phyloP scores from a whole-genome alignment of 2,888 invertebrate genomes.

The Zhuqinia jingwanae region DNA sequence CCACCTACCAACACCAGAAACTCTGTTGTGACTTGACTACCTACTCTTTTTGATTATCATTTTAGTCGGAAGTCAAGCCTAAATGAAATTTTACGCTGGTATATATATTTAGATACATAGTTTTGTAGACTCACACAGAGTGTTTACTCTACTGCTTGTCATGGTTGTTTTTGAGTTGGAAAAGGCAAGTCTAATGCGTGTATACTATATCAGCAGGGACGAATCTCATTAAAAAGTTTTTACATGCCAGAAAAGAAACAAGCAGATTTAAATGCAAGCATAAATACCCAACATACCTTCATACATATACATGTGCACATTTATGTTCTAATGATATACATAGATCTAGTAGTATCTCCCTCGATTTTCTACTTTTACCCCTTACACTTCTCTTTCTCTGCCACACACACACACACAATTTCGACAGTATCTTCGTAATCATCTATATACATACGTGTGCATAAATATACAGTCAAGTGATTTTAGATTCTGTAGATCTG shows the following conservation, averaged over 20 bases:
- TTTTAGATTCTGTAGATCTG: constrained; percentile 13
- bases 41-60: too few species aligned
- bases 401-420: neutral
- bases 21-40: too few species aligned
- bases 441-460: neutral
- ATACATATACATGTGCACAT: neutral
- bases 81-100: neutral
- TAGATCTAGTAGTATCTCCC: neutral
- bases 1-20: too few species aligned
- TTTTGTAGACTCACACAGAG: neutral
- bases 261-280: constrained; percentile 4
- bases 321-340: neutral
- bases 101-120: neutral
- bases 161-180: neutral
- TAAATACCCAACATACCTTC: too few species aligned
- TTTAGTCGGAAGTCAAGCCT: too few species aligned
- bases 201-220: neutral
- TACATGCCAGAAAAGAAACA: constrained; percentile 24
- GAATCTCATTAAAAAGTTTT: constrained; percentile 55
- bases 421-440: too few species aligned
- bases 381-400: neutral
- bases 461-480: neutral
- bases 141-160: neutral
- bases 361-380: neutral
- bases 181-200: neutral